A percentile compares a stretch with the other conserved stretches of the same genome.
phyloP scores from a whole-genome alignment of 2,113 vertebrate species.

The Phyllopteryx taeniolatus region DNA sequence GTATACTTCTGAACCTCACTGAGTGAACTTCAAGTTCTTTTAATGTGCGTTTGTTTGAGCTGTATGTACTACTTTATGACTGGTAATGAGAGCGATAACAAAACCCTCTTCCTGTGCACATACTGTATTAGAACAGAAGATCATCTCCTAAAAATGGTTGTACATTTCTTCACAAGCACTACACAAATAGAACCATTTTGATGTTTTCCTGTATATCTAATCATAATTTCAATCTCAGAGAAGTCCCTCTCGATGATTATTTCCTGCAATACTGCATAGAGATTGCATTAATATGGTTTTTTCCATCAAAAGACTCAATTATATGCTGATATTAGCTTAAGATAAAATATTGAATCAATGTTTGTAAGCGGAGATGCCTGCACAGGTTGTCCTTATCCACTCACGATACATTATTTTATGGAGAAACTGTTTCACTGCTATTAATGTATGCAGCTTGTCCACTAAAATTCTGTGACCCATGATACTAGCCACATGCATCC shows the following conservation, averaged over 20 bases:
- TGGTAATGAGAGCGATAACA: background rate
- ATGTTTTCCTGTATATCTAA: conserved; percentile 3
- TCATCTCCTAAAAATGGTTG: background rate
- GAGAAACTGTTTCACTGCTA: background rate
- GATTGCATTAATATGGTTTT: background rate
- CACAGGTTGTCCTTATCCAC: background rate
- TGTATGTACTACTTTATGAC: background rate
- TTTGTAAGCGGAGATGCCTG: background rate
- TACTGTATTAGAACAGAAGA: background rate
- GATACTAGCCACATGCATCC: background rate
- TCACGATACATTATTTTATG: background rate
- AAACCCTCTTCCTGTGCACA: background rate
- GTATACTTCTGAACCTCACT: background rate
- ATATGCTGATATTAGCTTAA: background rate
- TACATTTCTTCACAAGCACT: background rate
- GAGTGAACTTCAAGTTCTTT: background rate
- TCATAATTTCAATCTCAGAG: background rate
- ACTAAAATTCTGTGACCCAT: background rate
- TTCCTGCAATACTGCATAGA: background rate
- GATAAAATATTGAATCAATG: background rate
- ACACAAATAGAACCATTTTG: background rate
- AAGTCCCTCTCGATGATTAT: background rate
- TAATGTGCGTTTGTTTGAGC: background rate
- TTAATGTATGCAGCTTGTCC: background rate
- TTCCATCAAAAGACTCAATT: background rate